Evolutionary conservation across 2,113 vertebrate species (phyloP), one percentile per base, ranked within the genome.

Genomic region (Podarcis cretensis): DNA sequence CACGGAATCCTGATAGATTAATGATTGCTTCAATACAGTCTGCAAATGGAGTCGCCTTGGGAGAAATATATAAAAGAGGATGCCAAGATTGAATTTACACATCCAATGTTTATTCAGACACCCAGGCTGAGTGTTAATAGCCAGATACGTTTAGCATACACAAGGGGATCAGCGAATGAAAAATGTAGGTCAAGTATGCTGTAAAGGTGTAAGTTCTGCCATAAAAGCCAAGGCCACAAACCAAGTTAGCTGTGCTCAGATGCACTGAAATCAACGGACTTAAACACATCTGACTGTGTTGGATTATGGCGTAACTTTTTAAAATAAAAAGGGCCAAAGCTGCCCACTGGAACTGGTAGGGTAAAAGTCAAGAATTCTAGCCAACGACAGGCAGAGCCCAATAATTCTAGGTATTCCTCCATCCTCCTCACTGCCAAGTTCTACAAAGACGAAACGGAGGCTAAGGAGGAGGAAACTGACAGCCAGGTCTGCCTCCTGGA

Each of bases 1-100:
- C 96, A 96, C 96, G 95, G 96, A 96, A 95, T 94, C 95, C 96
- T 98, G 97, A 98, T 97, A 96, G 97, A 98, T 98, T 98, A 98
- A 98, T 98, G 98, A 98, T 97, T 97, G 96, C 95, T 97, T 97
- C 96, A 97, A 93, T 71, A 93, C 85, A 91, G 89, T 87, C 91
- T 89, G 89, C 90, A 87, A 87, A 89, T 95, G 89, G 87, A 94
- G 90, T 75, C 92, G 95, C 95, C 93, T 81, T 91, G 94, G 91
- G 94, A 93, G 93, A 94, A 83, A 69, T 89, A 87, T 1, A 88
- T 87, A 83, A 89, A 93, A 94, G 90, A 91, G 82, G 85, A 91
- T 90, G 92, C 88, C 94, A 92, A 92, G 90, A 91, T 92, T 83
- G 82, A 91, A 94, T 95, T 94, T 95, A 93, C 81, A 93, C 80